These are phyloP conservation scores for Pterobdella sp. DNA, from an alignment of 2,888 invertebrate species.

Conservation along the genomic window DNA sequence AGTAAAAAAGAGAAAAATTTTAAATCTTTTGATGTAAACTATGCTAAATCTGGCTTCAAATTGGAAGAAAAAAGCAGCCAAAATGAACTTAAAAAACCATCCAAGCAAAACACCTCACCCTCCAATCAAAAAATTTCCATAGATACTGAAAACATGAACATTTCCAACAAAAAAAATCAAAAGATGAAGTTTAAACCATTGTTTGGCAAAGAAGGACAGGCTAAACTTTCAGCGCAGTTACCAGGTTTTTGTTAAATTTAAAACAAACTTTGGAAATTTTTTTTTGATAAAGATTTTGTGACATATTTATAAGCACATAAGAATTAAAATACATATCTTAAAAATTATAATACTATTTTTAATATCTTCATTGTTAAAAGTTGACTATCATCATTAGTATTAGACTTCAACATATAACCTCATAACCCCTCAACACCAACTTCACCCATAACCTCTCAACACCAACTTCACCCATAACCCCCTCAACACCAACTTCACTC, in stretches of 20 bases:
- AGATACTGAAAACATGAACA: not conserved
- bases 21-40: too few relatives aligned
- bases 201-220: conserved; percentile 64
- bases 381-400: too few relatives aligned
- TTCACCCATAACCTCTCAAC: not conserved
- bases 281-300: not conserved
- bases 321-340: too few relatives aligned
- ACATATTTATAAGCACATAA: too few relatives aligned
- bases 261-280: not conserved
- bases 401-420: not conserved
- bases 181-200: conserved; percentile 66
- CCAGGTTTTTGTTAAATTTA: conserved; percentile 45
- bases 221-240: conserved; percentile 53
- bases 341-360: too few relatives aligned
- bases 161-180: conserved; percentile 21
- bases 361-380: too few relatives aligned
- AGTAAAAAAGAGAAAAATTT: too few relatives aligned
- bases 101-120: not conserved
- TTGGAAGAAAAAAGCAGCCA: too few relatives aligned
- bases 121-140: not conserved
- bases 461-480: not conserved
- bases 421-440: not conserved
- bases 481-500: not conserved
- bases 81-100: not conserved
- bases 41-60: too few relatives aligned